These are phyloP conservation scores for Enteromius trimaculatus DNA, from an alignment of 2,797 vertebrate genomes.

Conservation along the genomic window DNA sequence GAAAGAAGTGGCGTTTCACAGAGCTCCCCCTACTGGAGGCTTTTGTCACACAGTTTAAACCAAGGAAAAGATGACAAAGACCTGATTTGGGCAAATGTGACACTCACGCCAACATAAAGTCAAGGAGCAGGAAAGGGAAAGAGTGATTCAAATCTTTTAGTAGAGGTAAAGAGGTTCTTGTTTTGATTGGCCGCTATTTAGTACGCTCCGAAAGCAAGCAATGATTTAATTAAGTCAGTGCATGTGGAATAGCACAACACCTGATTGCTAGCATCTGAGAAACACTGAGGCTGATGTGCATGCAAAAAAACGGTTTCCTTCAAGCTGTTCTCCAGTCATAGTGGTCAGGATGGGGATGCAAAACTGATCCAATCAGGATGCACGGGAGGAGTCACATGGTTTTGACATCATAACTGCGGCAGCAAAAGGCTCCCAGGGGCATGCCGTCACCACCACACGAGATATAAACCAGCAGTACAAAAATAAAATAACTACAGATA, in stretches of 20 bases:
- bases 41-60: background rate
- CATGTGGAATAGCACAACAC: slow-evolving; percentile 44
- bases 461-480: slow-evolving; percentile 76
- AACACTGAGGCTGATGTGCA: slow-evolving; percentile 56
- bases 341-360: slow-evolving; percentile 44
- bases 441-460: slow-evolving; percentile 61
- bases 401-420: slow-evolving; percentile 63
- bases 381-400: slow-evolving; percentile 53
- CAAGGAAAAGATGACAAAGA: slow-evolving; percentile 1
- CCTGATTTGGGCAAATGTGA: background rate
- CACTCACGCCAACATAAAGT: background rate
- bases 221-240: slow-evolving; percentile 23
- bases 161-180: slow-evolving; percentile 37
- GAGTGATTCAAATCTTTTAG: background rate
- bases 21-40: slow-evolving; percentile 35
- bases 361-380: slow-evolving; percentile 54
- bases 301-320: slow-evolving; percentile 46
- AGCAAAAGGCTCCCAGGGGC: slow-evolving; percentile 56
- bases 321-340: slow-evolving; percentile 43
- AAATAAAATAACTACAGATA: slow-evolving; percentile 70
- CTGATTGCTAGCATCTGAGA: slow-evolving; percentile 26
- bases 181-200: slow-evolving; percentile 30
- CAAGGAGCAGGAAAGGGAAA: background rate
- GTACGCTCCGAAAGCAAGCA: slow-evolving; percentile 20
- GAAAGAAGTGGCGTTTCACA: background rate